Evolutionary conservation across 2,888 invertebrate species (phyloP).

Genomic region (Rugalucina vietnamica): DNA sequence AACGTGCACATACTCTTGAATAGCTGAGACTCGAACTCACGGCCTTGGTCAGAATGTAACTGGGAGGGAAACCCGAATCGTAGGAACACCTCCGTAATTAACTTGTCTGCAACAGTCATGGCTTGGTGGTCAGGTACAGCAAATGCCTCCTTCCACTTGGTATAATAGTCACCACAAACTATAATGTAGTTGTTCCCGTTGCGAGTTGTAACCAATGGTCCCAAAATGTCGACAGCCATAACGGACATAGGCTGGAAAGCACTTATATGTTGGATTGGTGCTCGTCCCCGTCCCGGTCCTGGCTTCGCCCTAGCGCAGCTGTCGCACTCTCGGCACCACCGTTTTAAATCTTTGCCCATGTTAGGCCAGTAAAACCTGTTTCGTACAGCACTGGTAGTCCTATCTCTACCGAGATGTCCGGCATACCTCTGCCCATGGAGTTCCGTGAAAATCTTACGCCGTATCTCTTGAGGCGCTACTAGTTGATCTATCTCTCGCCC

Average conservation of each 20-base stretch:
- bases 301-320: too few relatives aligned
- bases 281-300: conserved; percentile 12
- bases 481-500: neutral
- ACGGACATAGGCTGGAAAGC: too few relatives aligned
- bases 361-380: conserved; percentile 10
- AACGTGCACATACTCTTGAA: conserved; percentile 36
- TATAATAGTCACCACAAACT: conserved; percentile 26
- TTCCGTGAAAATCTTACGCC: neutral
- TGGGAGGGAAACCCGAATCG: too few relatives aligned
- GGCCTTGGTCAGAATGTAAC: conserved; percentile 33
- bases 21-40: conserved; percentile 27
- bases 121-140: conserved; percentile 19
- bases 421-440: neutral
- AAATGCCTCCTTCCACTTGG: conserved; percentile 38
- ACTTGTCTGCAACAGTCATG: conserved; percentile 20
- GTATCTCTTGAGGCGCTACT: neutral
- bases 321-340: too few relatives aligned
- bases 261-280: too few relatives aligned
- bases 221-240: too few relatives aligned
- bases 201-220: conserved; percentile 10
- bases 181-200: conserved; percentile 22
- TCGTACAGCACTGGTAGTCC: neutral
- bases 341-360: conserved; percentile 1
- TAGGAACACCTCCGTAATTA: too few relatives aligned
- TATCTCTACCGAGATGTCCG: neutral